Conservation (phyloP, 2,797 vertebrate genomes). For the Gadopsis marmoratus region DNA sequence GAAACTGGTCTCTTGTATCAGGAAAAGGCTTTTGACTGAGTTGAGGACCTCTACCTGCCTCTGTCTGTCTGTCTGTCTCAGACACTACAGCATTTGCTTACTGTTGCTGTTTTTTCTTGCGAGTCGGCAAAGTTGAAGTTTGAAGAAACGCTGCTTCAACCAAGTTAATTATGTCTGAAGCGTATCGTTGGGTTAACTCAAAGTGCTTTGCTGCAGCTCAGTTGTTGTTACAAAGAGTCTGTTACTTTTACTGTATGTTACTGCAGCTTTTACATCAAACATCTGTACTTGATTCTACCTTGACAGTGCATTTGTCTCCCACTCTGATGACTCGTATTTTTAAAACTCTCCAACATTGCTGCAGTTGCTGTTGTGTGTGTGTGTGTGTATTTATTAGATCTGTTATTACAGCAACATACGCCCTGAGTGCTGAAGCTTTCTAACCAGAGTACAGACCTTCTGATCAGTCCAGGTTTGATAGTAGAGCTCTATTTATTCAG, state of each 20-base stretch:
- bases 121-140: neutral
- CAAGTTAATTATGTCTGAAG: slow-evolving; percentile 14
- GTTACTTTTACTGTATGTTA: slow-evolving; percentile 7
- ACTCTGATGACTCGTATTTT: slow-evolving; percentile 5
- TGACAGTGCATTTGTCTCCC: slow-evolving; percentile 13
- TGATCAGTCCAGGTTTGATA: neutral
- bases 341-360: neutral
- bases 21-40: too few species aligned
- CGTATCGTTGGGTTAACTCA: slow-evolving; percentile 2
- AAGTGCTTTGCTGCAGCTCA: neutral
- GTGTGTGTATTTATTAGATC: too few species aligned
- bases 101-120: slow-evolving; percentile 1
- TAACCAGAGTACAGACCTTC: neutral
- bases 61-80: too few species aligned
- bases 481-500: neutral
- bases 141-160: slow-evolving; percentile 9
- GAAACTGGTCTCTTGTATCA: too few species aligned
- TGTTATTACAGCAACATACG: neutral
- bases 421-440: neutral
- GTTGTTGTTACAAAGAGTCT: neutral
- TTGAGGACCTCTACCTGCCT: too few species aligned
- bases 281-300: slow-evolving; percentile 1
- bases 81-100: neutral
- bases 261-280: slow-evolving; percentile 12
- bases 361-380: too few species aligned